Base-by-base conservation (phyloP, 1,140 invertebrate genomes). In the Ridgeia piscesae region DNA sequence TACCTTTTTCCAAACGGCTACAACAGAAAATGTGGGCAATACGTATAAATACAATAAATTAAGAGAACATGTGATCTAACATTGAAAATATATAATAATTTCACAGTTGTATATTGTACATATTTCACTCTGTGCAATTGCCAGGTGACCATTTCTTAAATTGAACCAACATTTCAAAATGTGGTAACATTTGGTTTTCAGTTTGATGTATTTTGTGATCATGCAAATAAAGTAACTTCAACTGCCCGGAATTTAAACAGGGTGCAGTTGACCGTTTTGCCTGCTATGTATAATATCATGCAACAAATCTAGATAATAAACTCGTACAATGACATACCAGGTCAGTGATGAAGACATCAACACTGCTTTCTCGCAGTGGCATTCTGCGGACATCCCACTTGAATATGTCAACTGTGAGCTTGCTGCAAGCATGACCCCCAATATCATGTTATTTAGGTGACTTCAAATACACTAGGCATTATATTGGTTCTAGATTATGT, bases 261-360 rank as follows among this genome's bases (percentile, higher is more conserved):
- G 8, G 48, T 50, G 48, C 17, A 77, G 58, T 77, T 77, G 42
- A 42, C 11, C 11, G 42, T 42, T 42, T 27, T 1, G 58, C 27
- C 27, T 77, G 27, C 27, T 8, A 21, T 21, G 27, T 77, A 31
- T 21, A 11, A 42, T 42, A 42, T 42, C 42, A 11, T 42, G 42
- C n/a, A n/a, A 42, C 11, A 42, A 4, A 42, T 42, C 11, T 21
- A 77, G 27, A 21, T 77, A 21, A 77, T 77, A 6, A 0, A 77
- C 2, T 21, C 42, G 27, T 27, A 77, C 58, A 77, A 77, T 77
- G 14, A 93, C 94, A 94, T 95, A 97, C 96, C 96, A 97, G 94
- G 94, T 97, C 97, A n/a, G 97, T 97, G 48, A 97, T 96, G 92
- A 97, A 95, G 33, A 97, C 95, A 94, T 97, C 97, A n/a, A 97